Conservation (phyloP, 2,113 vertebrate genomes). For the Oreotrochilus melanogaster region DNA sequence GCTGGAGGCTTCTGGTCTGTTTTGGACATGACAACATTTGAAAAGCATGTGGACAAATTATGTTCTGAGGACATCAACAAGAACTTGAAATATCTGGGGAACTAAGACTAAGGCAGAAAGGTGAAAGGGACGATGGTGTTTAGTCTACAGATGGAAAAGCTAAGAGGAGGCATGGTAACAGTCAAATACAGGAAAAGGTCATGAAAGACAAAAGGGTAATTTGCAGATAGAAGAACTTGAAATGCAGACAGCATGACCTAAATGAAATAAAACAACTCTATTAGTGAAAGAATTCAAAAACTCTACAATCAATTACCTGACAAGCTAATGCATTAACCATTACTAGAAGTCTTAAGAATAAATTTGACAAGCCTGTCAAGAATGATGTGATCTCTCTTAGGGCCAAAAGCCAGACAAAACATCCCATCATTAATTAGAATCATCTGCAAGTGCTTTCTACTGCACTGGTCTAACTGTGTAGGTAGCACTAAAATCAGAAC, state of each 20-base stretch:
- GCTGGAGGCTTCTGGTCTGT: not conserved
- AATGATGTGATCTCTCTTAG: not conserved
- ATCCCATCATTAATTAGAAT: not conserved
- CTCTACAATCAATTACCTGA: not conserved
- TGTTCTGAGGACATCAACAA: not conserved
- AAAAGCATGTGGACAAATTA: not conserved
- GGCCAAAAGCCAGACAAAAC: not conserved
- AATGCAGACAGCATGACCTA: not conserved
- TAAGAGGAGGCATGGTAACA: not conserved
- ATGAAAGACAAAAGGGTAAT: not conserved
- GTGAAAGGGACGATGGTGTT: not conserved
- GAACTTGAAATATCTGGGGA: not conserved
- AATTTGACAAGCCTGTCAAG: not conserved
- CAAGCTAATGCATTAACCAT: not conserved
- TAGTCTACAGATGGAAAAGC: not conserved
- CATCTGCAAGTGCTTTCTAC: not conserved
- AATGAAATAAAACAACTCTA: not conserved
- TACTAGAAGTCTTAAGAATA: not conserved
- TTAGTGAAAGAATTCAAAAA: not conserved
- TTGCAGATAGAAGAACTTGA: not conserved
- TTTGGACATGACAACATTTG: not conserved
- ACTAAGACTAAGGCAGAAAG: not conserved
- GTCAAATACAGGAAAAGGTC: not conserved
- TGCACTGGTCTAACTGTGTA: not conserved
- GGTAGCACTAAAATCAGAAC: not conserved